Percentiles rank a stretch among this genome's conserved stretches.
Evolutionary conservation across 2,797 vertebrate genomes (phyloP).

Genomic region (Todus mexicanus): DNA sequence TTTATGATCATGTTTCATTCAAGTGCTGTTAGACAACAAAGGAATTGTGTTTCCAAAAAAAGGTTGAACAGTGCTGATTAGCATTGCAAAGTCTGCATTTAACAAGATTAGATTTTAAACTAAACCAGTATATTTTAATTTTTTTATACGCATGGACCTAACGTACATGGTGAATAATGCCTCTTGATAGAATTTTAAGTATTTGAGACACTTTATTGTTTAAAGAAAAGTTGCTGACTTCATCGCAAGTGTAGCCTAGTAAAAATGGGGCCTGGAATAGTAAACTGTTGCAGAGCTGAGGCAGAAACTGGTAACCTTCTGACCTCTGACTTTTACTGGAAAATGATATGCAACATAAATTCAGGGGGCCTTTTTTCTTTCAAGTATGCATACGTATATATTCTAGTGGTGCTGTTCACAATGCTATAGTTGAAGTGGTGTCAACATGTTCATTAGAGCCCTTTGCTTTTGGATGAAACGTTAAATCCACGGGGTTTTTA

Average conservation of each 20-base stretch:
- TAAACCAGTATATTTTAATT: constrained; percentile 51
- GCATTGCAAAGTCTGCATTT: constrained; percentile 54
- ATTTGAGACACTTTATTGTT: constrained; percentile 69
- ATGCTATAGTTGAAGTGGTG: constrained; percentile 2
- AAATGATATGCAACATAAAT: constrained; percentile 78
- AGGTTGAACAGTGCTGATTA: constrained; percentile 51
- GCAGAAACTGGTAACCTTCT: constrained; percentile 75
- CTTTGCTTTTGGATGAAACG: constrained; percentile 16
- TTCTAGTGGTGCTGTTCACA: constrained; percentile 8
- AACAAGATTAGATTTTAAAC: constrained; percentile 63
- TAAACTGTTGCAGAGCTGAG: constrained; percentile 73
- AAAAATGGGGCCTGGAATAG: constrained; percentile 71
- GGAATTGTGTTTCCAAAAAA: constrained; percentile 64
- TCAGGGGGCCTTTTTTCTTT: constrained; percentile 73
- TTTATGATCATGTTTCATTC: constrained; percentile 72
- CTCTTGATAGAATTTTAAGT: constrained; percentile 67
- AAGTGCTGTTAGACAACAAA: constrained; percentile 67
- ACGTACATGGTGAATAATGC: constrained; percentile 28
- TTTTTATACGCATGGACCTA: constrained; percentile 23
- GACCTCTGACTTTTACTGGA: constrained; percentile 79
- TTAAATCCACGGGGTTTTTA: not conserved
- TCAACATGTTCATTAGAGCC: constrained; percentile 50
- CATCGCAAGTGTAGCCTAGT: constrained; percentile 68
- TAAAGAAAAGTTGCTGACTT: constrained; percentile 77
- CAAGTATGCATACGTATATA: constrained; percentile 47